Evolutionary conservation across 2,113 vertebrate genomes (phyloP), one percentile per base, ranked within the genome.

Genomic region (Nycticryphes semicollaris): DNA sequence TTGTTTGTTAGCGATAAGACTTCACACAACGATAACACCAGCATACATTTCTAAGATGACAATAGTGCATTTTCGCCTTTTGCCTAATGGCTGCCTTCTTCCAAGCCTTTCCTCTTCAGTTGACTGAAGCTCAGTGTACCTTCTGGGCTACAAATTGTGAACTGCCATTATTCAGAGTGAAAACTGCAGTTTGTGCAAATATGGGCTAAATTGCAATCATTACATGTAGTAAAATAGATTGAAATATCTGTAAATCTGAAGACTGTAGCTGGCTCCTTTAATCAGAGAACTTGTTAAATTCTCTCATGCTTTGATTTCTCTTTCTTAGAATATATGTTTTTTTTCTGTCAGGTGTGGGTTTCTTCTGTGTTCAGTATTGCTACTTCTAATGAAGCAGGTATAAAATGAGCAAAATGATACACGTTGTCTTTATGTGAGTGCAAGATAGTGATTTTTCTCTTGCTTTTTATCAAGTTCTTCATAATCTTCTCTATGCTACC

Each of bases 271-370:
- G 87, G 59, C 76, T 89, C 35, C 95, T 92, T 87, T 92, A 96
- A 96, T 95, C 88, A 94, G 73, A 95, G 51, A 64, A 84, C 47
- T 95, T 95, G 88, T 87, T 96, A 93, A 87, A 91, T 94, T 95
- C 23, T 53, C 31, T 39, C 43, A 3, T 77, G 79, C 86, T 93
- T 95, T 93, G 89, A 95, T 95, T 93, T 96, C 48, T 88, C 72
- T 95, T 90, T 85, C 90, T 78, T 95, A 80, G 30, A 41, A 68
- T 35, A 30, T 41, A 25, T 47, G n/a, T n/a, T 80, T 77, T 59
- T 37, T 64, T 69, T 39, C 17, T 81, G n/a, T 78, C 87, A 91
- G 59, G 30, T 87, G 28, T 45, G 4, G 37, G 57, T 20, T 89
- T 87, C 60, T 89, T 91, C 83, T 78, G 33, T 33, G 25, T 84